Evolutionary conservation across 2,888 invertebrate genomes (phyloP).

Genomic region (Caenorhabditis uteleia): DNA sequence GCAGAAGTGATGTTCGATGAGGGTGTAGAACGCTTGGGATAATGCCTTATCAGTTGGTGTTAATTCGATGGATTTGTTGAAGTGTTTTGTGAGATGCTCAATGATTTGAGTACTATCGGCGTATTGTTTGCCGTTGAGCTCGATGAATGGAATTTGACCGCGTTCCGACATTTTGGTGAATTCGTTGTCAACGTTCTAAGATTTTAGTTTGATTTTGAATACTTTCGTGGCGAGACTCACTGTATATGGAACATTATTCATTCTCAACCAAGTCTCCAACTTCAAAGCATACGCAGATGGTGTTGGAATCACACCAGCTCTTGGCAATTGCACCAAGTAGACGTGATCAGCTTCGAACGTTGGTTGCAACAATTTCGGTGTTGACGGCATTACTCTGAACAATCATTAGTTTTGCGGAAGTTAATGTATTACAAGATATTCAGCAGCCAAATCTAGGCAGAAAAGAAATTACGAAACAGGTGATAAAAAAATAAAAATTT

Average conservation of each 20-base stretch:
- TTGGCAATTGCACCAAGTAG: slow-evolving; percentile 90
- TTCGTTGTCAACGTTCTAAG: slow-evolving; percentile 63
- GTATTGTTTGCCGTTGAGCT: slow-evolving; percentile 91
- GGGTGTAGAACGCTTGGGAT: slow-evolving; percentile 48
- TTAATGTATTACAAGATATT: too few species aligned
- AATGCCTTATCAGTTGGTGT: slow-evolving; percentile 46
- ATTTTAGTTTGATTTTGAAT: neutral
- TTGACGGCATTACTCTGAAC: slow-evolving; percentile 52
- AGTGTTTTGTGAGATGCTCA: slow-evolving; percentile 46
- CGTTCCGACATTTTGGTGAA: slow-evolving; percentile 57
- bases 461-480: too few species aligned
- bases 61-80: too few species aligned
- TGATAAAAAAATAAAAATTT: too few species aligned
- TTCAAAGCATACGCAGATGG: slow-evolving; percentile 91
- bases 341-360: slow-evolving; percentile 78
- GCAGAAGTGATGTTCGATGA: slow-evolving; percentile 57
- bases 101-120: slow-evolving; percentile 90
- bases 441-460: too few species aligned
- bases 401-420: too few species aligned
- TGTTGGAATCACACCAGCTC: slow-evolving; percentile 87
- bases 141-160: slow-evolving; percentile 83
- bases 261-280: slow-evolving; percentile 92
- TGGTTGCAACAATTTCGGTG: slow-evolving; percentile 49
- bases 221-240: too few species aligned
- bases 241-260: slow-evolving; percentile 91